phyloP scores from a whole-genome alignment of 2,113 vertebrate genomes.

The Paramisgurnus dabryanus region DNA sequence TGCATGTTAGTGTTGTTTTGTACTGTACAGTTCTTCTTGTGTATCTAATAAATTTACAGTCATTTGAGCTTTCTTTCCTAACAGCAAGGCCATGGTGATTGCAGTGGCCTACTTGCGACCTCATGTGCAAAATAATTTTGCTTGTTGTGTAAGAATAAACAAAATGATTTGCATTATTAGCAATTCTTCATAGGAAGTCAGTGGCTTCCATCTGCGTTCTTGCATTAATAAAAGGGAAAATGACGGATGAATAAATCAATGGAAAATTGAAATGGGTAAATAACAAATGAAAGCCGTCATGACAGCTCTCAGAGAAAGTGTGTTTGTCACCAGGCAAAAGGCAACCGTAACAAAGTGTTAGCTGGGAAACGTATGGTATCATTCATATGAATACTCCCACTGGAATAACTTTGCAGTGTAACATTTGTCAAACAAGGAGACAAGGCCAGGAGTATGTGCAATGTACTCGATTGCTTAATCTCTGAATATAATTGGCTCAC shows the following conservation, averaged over 20 bases:
- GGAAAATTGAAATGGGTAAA: slow-evolving; percentile 50
- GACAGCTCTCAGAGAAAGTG: slow-evolving; percentile 38
- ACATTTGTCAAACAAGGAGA: slow-evolving; percentile 1
- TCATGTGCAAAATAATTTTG: slow-evolving; percentile 65
- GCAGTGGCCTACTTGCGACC: slow-evolving; percentile 31
- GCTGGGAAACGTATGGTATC: slow-evolving; percentile 10
- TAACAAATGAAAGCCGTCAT: slow-evolving; percentile 52
- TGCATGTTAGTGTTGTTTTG: neutral
- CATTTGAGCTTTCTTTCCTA: too few species aligned
- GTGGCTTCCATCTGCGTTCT: slow-evolving; percentile 62
- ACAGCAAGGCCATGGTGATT: too few species aligned
- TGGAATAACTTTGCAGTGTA: neutral
- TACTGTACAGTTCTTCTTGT: too few species aligned
- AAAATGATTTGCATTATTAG: slow-evolving; percentile 63
- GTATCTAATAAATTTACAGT: too few species aligned
- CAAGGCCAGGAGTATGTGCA: neutral
- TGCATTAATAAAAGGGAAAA: slow-evolving; percentile 5
- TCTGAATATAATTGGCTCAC: slow-evolving; percentile 8
- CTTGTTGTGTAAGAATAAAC: slow-evolving; percentile 68
- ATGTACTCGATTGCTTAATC: neutral
- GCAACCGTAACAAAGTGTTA: slow-evolving; percentile 28
- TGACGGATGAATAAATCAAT: slow-evolving; percentile 49
- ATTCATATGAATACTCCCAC: slow-evolving; percentile 7
- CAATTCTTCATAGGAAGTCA: slow-evolving; percentile 66
- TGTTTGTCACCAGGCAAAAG: slow-evolving; percentile 43